Percentiles rank a stretch among this genome's conserved stretches.
These are phyloP conservation scores for Rhagonycha lutea DNA, from an alignment of 2,888 invertebrate genomes.

Conservation along the genomic window DNA sequence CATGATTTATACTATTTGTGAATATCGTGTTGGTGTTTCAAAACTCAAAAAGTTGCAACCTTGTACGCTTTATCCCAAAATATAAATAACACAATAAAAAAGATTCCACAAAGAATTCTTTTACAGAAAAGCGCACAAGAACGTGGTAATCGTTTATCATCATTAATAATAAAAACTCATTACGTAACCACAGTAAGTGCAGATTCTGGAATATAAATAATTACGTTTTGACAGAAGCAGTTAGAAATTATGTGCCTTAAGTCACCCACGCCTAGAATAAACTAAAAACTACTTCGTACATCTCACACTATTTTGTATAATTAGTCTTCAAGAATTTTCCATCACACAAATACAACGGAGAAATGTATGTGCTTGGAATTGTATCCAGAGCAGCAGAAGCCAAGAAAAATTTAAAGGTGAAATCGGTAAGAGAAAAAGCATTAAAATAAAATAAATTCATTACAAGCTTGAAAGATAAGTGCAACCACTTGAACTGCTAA, in stretches of 20 bases:
- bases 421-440: background rate
- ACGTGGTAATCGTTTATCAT: slow-evolving; percentile 20
- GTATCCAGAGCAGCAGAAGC: background rate
- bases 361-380: background rate
- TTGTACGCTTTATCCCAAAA: background rate
- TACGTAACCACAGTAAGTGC: slow-evolving; percentile 32
- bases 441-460: background rate
- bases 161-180: slow-evolving; percentile 37
- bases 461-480: background rate
- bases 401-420: background rate
- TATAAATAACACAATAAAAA: background rate
- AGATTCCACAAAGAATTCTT: background rate
- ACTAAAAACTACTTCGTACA: background rate
- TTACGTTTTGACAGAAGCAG: slow-evolving; percentile 27
- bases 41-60: background rate
- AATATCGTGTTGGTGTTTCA: slow-evolving; percentile 11
- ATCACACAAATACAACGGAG: background rate
- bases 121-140: background rate
- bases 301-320: background rate
- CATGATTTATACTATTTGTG: slow-evolving; percentile 36
- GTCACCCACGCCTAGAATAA: slow-evolving; percentile 1
- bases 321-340: background rate
- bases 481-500: background rate
- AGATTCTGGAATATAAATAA: slow-evolving; percentile 31
- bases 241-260: slow-evolving; percentile 13